Base-by-base conservation (phyloP, 2,797 vertebrate species). In the Halcyon badia region DNA sequence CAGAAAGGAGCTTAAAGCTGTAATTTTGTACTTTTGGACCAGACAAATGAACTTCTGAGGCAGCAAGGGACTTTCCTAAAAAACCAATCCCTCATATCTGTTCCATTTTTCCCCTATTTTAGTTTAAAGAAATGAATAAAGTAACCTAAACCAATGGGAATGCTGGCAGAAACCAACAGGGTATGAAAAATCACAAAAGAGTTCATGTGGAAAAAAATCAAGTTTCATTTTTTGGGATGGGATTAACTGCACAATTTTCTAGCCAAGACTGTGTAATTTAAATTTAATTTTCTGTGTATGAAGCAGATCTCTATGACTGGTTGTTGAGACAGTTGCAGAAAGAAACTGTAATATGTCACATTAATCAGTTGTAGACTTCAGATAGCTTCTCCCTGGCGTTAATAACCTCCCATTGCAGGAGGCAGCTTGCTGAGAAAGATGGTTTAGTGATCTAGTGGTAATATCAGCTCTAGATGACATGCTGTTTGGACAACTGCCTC, bases 261-360 rank as follows among this genome's bases (percentile, higher is more conserved):
- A 98, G 94, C 97, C 96, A 86, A 97, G 95, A 96, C 97, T 96
- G 39, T 98, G 96, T 98, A 98, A 99, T 98, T 98, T 98, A 98
- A 98, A 99, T 98, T 98, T 98, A 98, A 98, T 99, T 99, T 98
- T 98, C 90, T 69, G 94, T 95, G 96, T 98, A 98, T 97, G 97
- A 98, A 97, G 96, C 97, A 98, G 98, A 98, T 98, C 97, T 98
- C 76, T 30, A 8, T 92, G 85, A 96, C 71, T 94, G 51, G 96
- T 96, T 98, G 92, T 96, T 98, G 97, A 98, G 98, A 98, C 95
- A 98, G 98, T 97, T 98, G 97, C 95, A 97, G 95, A 98, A 98
- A 94, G 96, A 96, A 98, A 85, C 97, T 98, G 51, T 42, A 97
- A 97, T 98, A 97, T 97, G 97, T 97, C 98, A 98, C 97, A 98